Percentiles rank a stretch among this genome's conserved stretches.
phyloP scores from a whole-genome alignment of 2,113 vertebrate genomes.

The Cololabis saira region DNA sequence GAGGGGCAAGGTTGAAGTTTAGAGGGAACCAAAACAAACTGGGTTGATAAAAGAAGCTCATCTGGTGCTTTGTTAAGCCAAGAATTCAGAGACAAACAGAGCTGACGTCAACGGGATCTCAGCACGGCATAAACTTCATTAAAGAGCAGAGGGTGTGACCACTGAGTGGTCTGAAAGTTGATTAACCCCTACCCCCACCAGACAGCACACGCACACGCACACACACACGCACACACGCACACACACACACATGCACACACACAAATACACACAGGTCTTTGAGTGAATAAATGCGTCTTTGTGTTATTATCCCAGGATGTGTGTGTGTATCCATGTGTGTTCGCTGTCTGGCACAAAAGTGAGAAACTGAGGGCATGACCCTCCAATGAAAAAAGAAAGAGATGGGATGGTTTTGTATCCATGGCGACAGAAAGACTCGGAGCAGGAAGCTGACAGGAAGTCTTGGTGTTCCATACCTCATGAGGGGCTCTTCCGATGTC shows the following conservation, averaged over 20 bases:
- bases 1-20: neutral
- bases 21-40: slow-evolving; percentile 19
- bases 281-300: slow-evolving; percentile 21
- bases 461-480: slow-evolving; percentile 66
- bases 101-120: slow-evolving; percentile 37
- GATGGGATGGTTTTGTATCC: slow-evolving; percentile 63
- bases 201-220: slow-evolving; percentile 18
- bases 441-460: slow-evolving; percentile 76
- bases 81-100: slow-evolving; percentile 18
- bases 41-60: slow-evolving; percentile 35
- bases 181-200: slow-evolving; percentile 48
- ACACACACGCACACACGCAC: too few relatives aligned
- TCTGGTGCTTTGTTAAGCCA: slow-evolving; percentile 19
- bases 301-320: slow-evolving; percentile 15
- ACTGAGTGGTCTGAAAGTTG: slow-evolving; percentile 52
- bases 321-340: slow-evolving; percentile 17
- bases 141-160: slow-evolving; percentile 50
- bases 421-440: slow-evolving; percentile 56
- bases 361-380: slow-evolving; percentile 62
- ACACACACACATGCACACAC: too few relatives aligned
- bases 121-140: slow-evolving; percentile 37
- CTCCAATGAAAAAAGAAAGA: slow-evolving; percentile 40
- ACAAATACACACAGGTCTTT: slow-evolving; percentile 9
- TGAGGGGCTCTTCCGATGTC: slow-evolving; percentile 70
- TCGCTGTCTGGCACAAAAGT: slow-evolving; percentile 34